Conservation (phyloP, 1,140 invertebrate genomes). For the Steinernema feltiae region DNA sequence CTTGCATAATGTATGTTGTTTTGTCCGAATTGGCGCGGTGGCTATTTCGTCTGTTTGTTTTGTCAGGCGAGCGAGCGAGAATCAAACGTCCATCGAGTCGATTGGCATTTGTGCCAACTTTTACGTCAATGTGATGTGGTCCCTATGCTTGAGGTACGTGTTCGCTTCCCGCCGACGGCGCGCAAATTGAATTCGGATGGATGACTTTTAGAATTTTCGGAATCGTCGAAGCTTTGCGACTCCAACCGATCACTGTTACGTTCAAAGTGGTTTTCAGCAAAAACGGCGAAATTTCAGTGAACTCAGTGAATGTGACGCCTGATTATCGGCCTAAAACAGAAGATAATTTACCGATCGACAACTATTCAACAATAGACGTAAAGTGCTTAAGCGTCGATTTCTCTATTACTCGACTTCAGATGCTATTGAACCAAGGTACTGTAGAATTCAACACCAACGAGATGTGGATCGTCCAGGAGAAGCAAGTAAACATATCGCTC, state of each 20-base stretch:
- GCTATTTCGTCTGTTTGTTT: constrained; percentile 1
- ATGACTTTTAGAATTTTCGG: background rate
- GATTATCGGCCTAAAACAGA: background rate
- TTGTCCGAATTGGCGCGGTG: background rate
- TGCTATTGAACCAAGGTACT: background rate
- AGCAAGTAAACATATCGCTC: background rate
- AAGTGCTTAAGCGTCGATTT: background rate
- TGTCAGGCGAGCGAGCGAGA: constrained; percentile 1
- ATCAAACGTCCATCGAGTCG: background rate
- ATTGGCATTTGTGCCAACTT: background rate
- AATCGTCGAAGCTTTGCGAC: background rate
- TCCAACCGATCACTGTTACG: background rate
- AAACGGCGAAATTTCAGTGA: background rate
- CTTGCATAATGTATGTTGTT: background rate
- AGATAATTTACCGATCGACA: background rate
- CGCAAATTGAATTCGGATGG: background rate
- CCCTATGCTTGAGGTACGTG: background rate
- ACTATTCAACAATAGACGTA: background rate
- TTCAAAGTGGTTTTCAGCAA: background rate
- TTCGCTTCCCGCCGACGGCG: background rate
- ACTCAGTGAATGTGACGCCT: background rate
- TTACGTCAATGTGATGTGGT: background rate
- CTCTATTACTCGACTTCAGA: background rate
- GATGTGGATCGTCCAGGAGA: background rate
- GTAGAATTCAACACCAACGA: background rate